Conservation (phyloP, 2,888 invertebrate species). For the Graphium colonna region DNA sequence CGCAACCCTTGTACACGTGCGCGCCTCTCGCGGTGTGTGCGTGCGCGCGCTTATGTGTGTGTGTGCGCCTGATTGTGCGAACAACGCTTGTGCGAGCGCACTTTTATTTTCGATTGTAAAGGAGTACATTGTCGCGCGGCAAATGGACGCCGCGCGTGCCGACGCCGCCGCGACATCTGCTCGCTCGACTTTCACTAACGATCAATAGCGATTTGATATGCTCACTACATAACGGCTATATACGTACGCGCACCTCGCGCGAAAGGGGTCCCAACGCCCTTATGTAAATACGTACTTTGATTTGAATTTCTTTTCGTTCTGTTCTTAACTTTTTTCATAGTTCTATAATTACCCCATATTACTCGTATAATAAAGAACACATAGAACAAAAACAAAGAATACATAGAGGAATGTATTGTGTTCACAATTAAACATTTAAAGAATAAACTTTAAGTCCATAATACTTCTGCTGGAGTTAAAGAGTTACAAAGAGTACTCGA, state of each 20-base stretch:
- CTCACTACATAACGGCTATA: neutral
- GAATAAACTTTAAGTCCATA: too few relatives aligned
- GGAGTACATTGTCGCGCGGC: slow-evolving; percentile 1
- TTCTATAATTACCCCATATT: too few relatives aligned
- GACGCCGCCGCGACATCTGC: slow-evolving; percentile 21
- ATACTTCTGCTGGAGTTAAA: too few relatives aligned
- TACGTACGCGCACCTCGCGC: neutral
- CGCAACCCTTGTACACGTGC: slow-evolving; percentile 26
- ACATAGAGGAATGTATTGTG: too few relatives aligned
- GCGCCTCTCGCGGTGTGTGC: neutral
- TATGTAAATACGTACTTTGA: too few relatives aligned
- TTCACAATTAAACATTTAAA: too few relatives aligned
- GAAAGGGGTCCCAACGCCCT: too few relatives aligned
- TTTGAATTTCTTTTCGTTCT: too few relatives aligned
- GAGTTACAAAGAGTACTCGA: too few relatives aligned
- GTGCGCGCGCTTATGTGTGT: slow-evolving; percentile 17
- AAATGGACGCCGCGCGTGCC: neutral
- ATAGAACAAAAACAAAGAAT: too few relatives aligned
- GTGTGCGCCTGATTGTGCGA: slow-evolving; percentile 20
- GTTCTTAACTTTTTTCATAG: too few relatives aligned
- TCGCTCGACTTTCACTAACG: slow-evolving; percentile 18
- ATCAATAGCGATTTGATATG: slow-evolving; percentile 15
- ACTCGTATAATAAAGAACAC: too few relatives aligned
- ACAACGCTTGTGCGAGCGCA: slow-evolving; percentile 12
- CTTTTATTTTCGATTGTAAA: slow-evolving; percentile 20